Base-by-base conservation (phyloP, 2,113 vertebrate species). In the Dromiciops gliroides region DNA sequence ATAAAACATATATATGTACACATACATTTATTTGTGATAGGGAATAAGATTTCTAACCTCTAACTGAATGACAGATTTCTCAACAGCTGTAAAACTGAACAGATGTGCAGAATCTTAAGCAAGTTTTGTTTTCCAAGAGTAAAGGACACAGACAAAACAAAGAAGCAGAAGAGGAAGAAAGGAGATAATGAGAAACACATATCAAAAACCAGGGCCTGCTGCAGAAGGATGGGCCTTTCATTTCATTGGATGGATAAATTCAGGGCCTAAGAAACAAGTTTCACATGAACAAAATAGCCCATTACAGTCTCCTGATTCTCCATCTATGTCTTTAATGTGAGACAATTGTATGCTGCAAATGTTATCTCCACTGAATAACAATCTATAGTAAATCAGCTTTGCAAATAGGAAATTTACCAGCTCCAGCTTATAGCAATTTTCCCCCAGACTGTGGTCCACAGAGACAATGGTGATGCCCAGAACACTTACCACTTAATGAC, bases 301-400 rank as follows among this genome's bases (percentile, higher is more conserved):
- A 83, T 83, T 83, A 83, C 67, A 83, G 67, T 83, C n/a, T 83
- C n/a, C 67, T 83, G 67, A 83, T 83, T 83, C n/a, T 83, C 67
- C 67, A 83, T 83, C 67, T n/a, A 83, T 83, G 67, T 83, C 67
- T 83, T 83, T 83, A 83, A 83, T 83, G n/a, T n/a, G 67, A 83
- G n/a, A 83, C 67, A 44, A 83, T 83, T 83, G 67, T 83, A 44
- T 83, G 67, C n/a, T 83, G 67, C 67, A 83, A 83, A 83, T 83
- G 67, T 83, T 83, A 44, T 83, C 67, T 83, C 67, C n/a, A 83
- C 67, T 83, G 67, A 83, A 83, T 83, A 83, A 83, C 67, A 83
- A 44, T 83, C 67, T 83, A 83, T 83, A 83, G 67, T 83, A 83
- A 83, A 83, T 83, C 67, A 83, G 67, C 67, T 83, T 83, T 44